Conservation (phyloP, 2,113 vertebrate genomes). For the Pangasianodon gigas region DNA sequence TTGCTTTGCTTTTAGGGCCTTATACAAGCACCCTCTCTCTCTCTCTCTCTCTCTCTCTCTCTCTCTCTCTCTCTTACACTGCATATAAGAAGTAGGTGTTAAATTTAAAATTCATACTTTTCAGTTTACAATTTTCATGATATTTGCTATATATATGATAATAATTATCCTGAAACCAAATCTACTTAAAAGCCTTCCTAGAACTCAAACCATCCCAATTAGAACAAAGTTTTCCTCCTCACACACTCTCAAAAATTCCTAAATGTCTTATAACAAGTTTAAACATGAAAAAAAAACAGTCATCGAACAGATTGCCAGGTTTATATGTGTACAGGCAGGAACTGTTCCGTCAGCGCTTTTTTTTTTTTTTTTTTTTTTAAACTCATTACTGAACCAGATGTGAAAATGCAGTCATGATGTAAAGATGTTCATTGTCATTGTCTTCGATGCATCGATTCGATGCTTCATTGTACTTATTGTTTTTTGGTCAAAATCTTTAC, state of each 20-base stretch:
- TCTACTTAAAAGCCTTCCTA: not conserved
- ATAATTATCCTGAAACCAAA: not conserved
- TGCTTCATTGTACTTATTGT: too few relatives aligned
- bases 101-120: not conserved
- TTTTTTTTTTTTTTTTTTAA: not conserved
- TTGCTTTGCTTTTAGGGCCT: conserved; percentile 51
- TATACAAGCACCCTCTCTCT: conserved; percentile 43
- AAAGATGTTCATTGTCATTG: not conserved
- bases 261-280: not conserved
- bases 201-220: not conserved
- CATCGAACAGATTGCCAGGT: not conserved
- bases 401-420: not conserved
- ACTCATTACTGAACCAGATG: not conserved
- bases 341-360: not conserved
- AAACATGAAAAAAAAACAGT: not conserved
- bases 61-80: not conserved
- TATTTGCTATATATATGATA: not conserved
- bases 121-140: not conserved
- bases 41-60: not conserved
- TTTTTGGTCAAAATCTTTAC: too few relatives aligned
- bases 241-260: not conserved
- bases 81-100: not conserved
- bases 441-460: too few relatives aligned
- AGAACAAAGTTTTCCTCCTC: not conserved
- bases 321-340: not conserved